Evolutionary conservation across 2,888 invertebrate species (phyloP), one percentile per base, ranked within the genome.

Genomic region (Brachyopa scutellaris): DNA sequence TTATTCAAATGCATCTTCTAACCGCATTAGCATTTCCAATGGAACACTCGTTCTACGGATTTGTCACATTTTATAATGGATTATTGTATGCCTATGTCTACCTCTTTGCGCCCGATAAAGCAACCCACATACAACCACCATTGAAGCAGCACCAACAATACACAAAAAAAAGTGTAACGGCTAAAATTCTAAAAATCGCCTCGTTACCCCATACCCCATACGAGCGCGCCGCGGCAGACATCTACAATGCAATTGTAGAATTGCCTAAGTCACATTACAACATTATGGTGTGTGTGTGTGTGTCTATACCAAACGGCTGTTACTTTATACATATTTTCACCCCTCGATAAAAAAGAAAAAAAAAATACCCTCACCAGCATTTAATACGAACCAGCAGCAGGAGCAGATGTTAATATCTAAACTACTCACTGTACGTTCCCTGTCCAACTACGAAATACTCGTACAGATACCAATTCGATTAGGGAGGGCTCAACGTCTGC

Each of bases 331-430:
- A 21, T 49, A n/a, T 26, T 36, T 77, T 82, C 82, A 82, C 82
- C 77, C 82, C 77, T 77, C 70, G 26, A 53, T 62, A 17, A 47
- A 49, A 40, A 49, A 51, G 40, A 23, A 57, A 47, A 62, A 42
- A 26, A 40, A 55, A 73, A 55, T 45, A 51, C 76, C 78, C 73
- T 70, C 64, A 59, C 82, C 82, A 77, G 64, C 82, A 82, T 82
- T 80, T 66, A 55, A 72, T 51, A 36, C 31, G 40, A 76, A 66
- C 82, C 67, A 61, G 42, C 82, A 77, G 77, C 77, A 77, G 77
- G 77, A 82, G 82, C 82, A 82, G 82, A 82, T 82, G 82, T 77
- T 77, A 51, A 5, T 29, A 7, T 47, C 53, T 13, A 40, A 62
- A 51, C 57, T 47, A 57, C 53, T 45, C 67, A 47, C 55, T 42